Evolutionary conservation across 2,888 invertebrate genomes (phyloP), one percentile per base, ranked within the genome.

Genomic region (Eristalis pertinax): DNA sequence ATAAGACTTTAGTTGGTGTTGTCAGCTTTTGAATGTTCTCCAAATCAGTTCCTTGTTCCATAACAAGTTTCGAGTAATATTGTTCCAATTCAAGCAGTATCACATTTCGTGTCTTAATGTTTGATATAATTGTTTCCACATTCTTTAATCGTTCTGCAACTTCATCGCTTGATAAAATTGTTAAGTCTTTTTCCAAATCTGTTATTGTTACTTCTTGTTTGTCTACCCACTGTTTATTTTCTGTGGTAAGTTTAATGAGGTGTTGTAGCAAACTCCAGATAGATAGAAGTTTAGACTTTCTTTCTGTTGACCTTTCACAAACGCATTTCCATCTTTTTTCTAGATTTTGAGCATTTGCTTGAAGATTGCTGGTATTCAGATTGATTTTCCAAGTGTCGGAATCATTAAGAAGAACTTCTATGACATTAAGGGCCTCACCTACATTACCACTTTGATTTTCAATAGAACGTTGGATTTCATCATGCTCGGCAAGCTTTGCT

Each of bases 271-370:
- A 90, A 83, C 94, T 94, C 95, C 96, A 96, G 0, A 94, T 93
- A 60, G 92, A 1, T 95, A n/a, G 92, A 79, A 97, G 96, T 79
- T 95, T 95, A 0, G 95, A 94, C 91, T 96, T 97, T 2, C 96
- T 94, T 76, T 96, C 96, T 7, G 96, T 95, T 0, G 96, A 96
- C 91, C 95, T 94, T 2, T 95, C 95, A 90, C 97, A 97, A 1
- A 97, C 95, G 62, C 94, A 94, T 90, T 96, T 96, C 97, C 97
- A 97, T 88, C 97, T 95, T 91, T 95, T 95, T 90, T 97, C 97
- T 13, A 97, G 93, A 79, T 95, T 95, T 72, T 96, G 95, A 70
- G 96, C 95, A 0, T 96, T 95, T 0, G 94, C 93, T 35, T 95
- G 95, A 13, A 97, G 94, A 72, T 95, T 95, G 50, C 96, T 95